These are phyloP conservation scores for Achroia grisella DNA, from an alignment of 1,140 invertebrate species.

Conservation along the genomic window DNA sequence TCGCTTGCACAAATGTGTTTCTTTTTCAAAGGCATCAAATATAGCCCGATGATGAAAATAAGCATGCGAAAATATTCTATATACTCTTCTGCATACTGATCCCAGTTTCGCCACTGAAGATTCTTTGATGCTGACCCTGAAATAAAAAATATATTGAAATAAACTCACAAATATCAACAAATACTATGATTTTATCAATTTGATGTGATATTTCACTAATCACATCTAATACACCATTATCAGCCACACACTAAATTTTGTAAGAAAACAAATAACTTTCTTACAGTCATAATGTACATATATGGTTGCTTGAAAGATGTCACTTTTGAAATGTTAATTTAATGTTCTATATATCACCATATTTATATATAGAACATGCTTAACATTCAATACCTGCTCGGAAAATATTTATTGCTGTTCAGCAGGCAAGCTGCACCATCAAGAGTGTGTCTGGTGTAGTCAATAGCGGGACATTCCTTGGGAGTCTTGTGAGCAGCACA, in stretches of 20 bases:
- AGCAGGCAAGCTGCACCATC: constrained; percentile 98
- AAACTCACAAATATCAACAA: no score
- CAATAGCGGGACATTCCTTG: constrained; percentile 99
- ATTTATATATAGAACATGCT: background rate
- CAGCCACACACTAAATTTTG: no score
- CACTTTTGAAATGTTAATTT: no score
- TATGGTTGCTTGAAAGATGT: no score
- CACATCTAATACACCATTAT: no score
- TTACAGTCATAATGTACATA: no score
- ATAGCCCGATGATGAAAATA: constrained; percentile 98
- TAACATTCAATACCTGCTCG: constrained; percentile 88
- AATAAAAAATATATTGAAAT: constrained; percentile 36
- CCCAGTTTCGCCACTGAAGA: constrained; percentile 98
- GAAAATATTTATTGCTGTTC: constrained; percentile 99
- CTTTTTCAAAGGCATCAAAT: constrained; percentile 98
- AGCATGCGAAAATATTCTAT: constrained; percentile 99
- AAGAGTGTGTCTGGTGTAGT: constrained; percentile 99
- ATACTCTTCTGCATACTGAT: constrained; percentile 98
- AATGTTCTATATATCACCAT: background rate
- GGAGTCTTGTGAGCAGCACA: constrained; percentile 99
- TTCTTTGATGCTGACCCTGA: constrained; percentile 98
- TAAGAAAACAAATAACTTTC: no score
- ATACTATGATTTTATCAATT: no score
- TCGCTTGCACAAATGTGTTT: constrained; percentile 95
- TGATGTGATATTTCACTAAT: no score